Conservation (phyloP, 2,797 vertebrate genomes). For the Echeneis naucrates region DNA sequence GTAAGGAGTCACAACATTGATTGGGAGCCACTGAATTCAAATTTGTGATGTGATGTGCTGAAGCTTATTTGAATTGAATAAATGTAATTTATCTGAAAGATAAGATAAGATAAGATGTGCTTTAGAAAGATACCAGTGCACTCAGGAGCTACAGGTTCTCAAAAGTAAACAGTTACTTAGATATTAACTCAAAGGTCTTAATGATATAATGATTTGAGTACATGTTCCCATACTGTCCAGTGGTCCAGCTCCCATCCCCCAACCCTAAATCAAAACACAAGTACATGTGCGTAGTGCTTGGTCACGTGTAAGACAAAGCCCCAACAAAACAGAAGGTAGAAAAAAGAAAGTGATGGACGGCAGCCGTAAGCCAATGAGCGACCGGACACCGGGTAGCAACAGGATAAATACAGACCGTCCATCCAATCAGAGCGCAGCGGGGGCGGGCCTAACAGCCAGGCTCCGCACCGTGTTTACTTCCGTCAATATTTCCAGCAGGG, state of each 20-base stretch:
- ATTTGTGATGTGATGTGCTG: too few species aligned
- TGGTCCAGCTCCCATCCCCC: conserved; percentile 41
- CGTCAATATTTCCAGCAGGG: conserved; percentile 78
- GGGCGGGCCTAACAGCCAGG: background rate
- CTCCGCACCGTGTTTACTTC: conserved; percentile 73
- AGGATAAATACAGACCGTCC: conserved; percentile 14
- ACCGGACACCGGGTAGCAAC: conserved; percentile 60
- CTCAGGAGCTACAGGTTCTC: too few species aligned
- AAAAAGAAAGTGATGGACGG: conserved; percentile 53
- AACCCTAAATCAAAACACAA: conserved; percentile 76
- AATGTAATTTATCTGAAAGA: too few species aligned
- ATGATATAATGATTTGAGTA: too few species aligned
- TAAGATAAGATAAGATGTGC: too few species aligned
- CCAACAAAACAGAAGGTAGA: conserved; percentile 60
- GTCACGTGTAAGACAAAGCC: conserved; percentile 74
- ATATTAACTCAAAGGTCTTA: too few species aligned
- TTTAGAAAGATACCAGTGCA: too few species aligned
- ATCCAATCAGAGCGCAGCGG: conserved; percentile 62
- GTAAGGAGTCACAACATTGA: background rate
- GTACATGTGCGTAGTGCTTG: conserved; percentile 70
- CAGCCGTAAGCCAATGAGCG: conserved; percentile 40
- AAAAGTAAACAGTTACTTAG: conserved; percentile 1
- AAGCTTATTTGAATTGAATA: too few species aligned
- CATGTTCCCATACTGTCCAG: too few species aligned
- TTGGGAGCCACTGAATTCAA: too few species aligned